Evolutionary conservation across 2,113 vertebrate genomes (phyloP).

Genomic region (Emydocephalus ijimae): DNA sequence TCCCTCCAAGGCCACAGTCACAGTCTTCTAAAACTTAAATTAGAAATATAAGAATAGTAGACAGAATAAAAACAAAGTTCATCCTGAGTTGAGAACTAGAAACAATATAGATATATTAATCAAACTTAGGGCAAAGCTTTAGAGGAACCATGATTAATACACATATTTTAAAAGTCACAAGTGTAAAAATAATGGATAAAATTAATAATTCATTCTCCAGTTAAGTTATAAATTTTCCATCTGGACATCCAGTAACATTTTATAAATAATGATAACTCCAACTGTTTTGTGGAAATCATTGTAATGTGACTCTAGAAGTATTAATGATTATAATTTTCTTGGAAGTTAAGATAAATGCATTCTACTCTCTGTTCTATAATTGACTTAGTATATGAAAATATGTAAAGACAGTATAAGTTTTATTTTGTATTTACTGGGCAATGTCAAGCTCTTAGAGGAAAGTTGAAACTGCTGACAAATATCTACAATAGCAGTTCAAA

Average conservation of each 20-base stretch:
- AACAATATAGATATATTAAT: background rate
- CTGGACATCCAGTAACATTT: background rate
- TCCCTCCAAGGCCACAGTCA: background rate
- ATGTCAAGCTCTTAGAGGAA: background rate
- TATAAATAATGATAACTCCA: background rate
- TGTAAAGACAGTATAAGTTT: background rate
- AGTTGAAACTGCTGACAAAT: background rate
- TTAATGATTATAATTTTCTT: background rate
- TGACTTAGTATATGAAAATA: background rate
- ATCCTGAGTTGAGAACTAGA: background rate
- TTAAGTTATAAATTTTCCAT: slow-evolving; percentile 3
- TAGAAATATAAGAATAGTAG: background rate
- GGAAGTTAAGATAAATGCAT: background rate
- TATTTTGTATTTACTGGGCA: background rate
- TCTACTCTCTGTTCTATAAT: background rate
- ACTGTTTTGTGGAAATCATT: background rate
- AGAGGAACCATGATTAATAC: background rate
- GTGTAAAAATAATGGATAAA: background rate
- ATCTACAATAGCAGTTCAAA: background rate
- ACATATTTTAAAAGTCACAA: background rate
- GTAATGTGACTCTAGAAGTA: background rate
- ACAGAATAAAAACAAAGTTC: background rate
- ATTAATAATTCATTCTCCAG: background rate
- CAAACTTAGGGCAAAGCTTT: background rate
- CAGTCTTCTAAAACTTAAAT: background rate